Evolutionary conservation across 2,888 invertebrate genomes (phyloP).

Genomic region (Molanna angustata): DNA sequence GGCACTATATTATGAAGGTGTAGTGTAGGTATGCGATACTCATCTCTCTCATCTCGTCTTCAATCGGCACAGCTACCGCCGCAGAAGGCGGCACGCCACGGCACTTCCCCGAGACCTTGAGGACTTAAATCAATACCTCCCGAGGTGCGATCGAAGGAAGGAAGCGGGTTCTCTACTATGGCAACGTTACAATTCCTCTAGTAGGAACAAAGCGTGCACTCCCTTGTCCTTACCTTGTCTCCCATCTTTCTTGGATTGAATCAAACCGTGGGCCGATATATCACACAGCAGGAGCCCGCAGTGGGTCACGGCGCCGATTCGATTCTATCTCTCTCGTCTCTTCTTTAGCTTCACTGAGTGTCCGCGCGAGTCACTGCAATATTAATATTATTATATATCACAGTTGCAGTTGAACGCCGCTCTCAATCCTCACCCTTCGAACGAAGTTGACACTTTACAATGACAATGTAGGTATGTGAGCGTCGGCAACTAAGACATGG

Average conservation of each 20-base stretch:
- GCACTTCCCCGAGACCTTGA: conserved; percentile 20
- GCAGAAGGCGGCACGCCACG: no score
- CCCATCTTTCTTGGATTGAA: conserved; percentile 24
- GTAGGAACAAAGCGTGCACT: conserved; percentile 14
- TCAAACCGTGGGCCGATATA: conserved; percentile 17
- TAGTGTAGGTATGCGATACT: no score
- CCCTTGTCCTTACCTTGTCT: conserved; percentile 28
- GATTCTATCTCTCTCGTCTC: no score
- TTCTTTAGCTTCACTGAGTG: conserved; percentile 4
- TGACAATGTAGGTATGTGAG: conserved; percentile 5
- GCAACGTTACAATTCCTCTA: conserved; percentile 1
- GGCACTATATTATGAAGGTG: no score
- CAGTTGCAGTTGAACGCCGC: no score
- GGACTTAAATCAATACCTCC: conserved; percentile 19
- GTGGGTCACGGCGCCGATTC: conserved; percentile 4
- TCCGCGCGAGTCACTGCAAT: conserved; percentile 20
- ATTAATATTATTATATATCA: no score
- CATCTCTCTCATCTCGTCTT: no score
- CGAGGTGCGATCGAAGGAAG: background rate
- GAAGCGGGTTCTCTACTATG: background rate
- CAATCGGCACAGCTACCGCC: background rate
- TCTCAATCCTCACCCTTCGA: conserved; percentile 7
- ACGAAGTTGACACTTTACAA: conserved; percentile 4
- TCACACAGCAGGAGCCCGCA: conserved; percentile 13
- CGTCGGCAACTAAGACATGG: conserved; percentile 21